A percentile compares a stretch with the other conserved stretches of the same genome.
Evolutionary conservation across 2,113 vertebrate genomes (phyloP).

Genomic region (Barbus barbus): DNA sequence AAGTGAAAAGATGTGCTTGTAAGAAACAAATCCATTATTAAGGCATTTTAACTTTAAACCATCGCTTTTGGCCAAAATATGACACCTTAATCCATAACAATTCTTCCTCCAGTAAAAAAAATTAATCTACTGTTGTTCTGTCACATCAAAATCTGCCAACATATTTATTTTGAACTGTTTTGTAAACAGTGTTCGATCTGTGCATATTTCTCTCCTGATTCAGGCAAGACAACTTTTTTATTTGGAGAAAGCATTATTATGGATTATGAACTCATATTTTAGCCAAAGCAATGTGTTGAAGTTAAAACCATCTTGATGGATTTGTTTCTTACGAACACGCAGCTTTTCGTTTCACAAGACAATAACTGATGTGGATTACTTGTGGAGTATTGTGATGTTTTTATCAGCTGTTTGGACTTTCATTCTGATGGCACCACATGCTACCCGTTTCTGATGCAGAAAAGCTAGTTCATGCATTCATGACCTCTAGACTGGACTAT

Average conservation of each 20-base stretch:
- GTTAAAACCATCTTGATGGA: too few species aligned
- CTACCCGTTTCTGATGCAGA: too few species aligned
- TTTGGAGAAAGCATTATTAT: not conserved
- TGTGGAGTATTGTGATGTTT: not conserved
- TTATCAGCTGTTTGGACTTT: not conserved
- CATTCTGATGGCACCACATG: not conserved
- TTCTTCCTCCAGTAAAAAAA: not conserved
- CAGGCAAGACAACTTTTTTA: not conserved
- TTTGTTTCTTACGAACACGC: too few species aligned
- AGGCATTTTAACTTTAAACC: not conserved
- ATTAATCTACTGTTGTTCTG: not conserved
- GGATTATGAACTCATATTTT: not conserved
- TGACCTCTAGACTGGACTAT: too few species aligned
- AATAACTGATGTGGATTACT: too few species aligned
- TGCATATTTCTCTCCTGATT: not conserved
- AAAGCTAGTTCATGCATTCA: too few species aligned
- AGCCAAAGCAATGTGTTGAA: too few species aligned
- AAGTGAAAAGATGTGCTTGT: not conserved
- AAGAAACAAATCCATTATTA: not conserved
- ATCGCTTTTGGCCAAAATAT: not conserved
- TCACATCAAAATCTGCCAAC: not conserved
- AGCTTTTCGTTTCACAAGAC: too few species aligned
- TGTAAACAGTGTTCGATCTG: too few species aligned
- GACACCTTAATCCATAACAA: not conserved
- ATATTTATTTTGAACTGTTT: too few species aligned